These are phyloP conservation scores for Linnaemya tessellans DNA, from an alignment of 2,888 invertebrate species.

Conservation along the genomic window DNA sequence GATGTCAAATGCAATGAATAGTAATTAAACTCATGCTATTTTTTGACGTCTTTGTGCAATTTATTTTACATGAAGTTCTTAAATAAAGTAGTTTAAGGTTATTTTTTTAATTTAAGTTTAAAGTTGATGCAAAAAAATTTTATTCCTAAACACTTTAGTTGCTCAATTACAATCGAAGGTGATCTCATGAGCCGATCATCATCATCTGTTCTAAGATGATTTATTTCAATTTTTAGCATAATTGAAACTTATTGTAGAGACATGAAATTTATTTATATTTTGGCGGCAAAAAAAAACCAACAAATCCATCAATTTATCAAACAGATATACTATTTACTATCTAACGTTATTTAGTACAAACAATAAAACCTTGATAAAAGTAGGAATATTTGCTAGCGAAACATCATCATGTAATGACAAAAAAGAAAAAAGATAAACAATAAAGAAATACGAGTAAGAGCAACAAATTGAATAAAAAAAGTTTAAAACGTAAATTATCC, in stretches of 20 bases:
- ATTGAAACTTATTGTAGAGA: constrained; percentile 38
- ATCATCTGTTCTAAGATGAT: constrained; percentile 39
- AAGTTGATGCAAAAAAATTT: background rate
- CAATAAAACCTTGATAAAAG: constrained; percentile 49
- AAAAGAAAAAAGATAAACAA: background rate
- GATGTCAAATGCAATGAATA: too few relatives aligned
- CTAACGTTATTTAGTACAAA: constrained; percentile 16
- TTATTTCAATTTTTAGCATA: constrained; percentile 60
- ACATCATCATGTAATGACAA: constrained; percentile 49
- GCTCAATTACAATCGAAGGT: constrained; percentile 50
- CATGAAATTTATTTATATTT: constrained; percentile 49
- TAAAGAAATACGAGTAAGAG: constrained; percentile 20
- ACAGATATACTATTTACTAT: constrained; percentile 19
- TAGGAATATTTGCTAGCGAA: constrained; percentile 45
- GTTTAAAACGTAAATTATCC: constrained; percentile 64
- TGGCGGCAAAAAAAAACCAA: constrained; percentile 45
- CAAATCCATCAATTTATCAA: constrained; percentile 49
- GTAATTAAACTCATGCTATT: too few relatives aligned
- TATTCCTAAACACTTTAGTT: constrained; percentile 1
- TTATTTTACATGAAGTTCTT: too few relatives aligned
- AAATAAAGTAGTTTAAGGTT: background rate
- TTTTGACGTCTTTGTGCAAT: too few relatives aligned
- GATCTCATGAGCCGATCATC: constrained; percentile 50
- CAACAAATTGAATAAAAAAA: constrained; percentile 18
- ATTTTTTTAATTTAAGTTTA: too few relatives aligned